Evolutionary conservation across 2,888 invertebrate genomes (phyloP).

Genomic region (Drosophila sordidapex): DNA sequence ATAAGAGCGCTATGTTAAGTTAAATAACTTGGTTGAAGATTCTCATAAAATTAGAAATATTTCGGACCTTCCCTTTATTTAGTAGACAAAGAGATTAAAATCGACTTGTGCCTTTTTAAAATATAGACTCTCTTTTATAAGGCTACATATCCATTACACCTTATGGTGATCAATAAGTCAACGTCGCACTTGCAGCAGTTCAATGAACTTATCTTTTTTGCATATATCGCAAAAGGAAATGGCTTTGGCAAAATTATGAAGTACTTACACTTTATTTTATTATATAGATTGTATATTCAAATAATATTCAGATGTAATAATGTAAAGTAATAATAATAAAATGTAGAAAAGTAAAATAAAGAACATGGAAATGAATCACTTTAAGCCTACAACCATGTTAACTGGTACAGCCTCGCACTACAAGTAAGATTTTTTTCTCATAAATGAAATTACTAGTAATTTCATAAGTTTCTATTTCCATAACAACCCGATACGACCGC

Average conservation of each 20-base stretch:
- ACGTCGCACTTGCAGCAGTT: conserved; percentile 19
- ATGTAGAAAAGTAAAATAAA: neutral
- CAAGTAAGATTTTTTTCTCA: neutral
- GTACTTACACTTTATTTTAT: neutral
- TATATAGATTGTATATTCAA: neutral
- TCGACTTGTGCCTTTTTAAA: neutral
- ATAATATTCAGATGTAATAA: neutral
- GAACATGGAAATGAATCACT: neutral
- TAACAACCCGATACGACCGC: conserved; percentile 9
- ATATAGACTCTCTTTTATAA: neutral
- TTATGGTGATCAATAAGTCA: conserved; percentile 2
- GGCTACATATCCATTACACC: neutral
- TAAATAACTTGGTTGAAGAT: neutral
- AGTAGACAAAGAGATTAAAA: neutral
- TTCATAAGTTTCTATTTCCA: conserved; percentile 5
- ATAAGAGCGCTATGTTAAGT: neutral
- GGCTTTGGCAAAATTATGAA: neutral
- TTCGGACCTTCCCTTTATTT: neutral
- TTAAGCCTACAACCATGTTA: neutral
- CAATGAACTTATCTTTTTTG: conserved; percentile 42
- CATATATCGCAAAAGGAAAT: conserved; percentile 29
- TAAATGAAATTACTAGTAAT: conserved; percentile 6
- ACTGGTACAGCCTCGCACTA: neutral
- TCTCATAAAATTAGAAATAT: neutral
- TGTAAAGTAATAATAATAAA: neutral